Conservation (phyloP, 1,140 invertebrate species). For the Dysdera silvatica region DNA sequence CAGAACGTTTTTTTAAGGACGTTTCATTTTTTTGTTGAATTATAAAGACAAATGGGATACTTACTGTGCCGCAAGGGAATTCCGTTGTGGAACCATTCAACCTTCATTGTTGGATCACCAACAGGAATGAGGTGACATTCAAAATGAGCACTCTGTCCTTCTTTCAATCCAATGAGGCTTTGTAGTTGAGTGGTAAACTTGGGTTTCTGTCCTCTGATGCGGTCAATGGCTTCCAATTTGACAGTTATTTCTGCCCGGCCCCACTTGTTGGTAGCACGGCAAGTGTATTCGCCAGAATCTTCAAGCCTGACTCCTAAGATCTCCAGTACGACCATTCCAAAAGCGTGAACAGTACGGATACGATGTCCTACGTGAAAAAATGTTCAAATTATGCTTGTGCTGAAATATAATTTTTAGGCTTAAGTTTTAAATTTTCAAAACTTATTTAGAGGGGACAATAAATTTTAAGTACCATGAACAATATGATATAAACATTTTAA, state of each 20-base stretch:
- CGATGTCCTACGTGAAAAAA: conserved; percentile 48
- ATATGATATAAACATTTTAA: too few relatives aligned
- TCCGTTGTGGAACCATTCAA: conserved; percentile 94
- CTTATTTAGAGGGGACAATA: too few relatives aligned
- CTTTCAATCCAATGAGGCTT: conserved; percentile 72
- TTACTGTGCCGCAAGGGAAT: conserved; percentile 70
- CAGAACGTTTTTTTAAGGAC: too few relatives aligned
- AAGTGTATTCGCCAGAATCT: conserved; percentile 81
- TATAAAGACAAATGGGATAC: conserved; percentile 18
- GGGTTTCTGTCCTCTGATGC: conserved; percentile 72
- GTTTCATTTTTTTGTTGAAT: not conserved
- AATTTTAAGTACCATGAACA: too few relatives aligned
- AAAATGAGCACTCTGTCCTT: conserved; percentile 76
- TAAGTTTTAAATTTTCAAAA: too few relatives aligned
- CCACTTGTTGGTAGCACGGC: conserved; percentile 33
- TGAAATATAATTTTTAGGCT: not conserved
- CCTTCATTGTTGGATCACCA: conserved; percentile 84
- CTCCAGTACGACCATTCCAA: conserved; percentile 91
- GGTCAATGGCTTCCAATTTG: conserved; percentile 71
- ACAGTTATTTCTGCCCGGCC: conserved; percentile 70
- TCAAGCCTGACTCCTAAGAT: conserved; percentile 66
- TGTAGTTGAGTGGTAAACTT: conserved; percentile 80
- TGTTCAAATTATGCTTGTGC: not conserved
- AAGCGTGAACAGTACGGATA: conserved; percentile 89
- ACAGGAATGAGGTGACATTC: conserved; percentile 65